A percentile compares a stretch with the other conserved stretches of the same genome.
These are phyloP conservation scores for Clytia hemisphaerica DNA, from an alignment of 30 jellyfish, hydroid and myxozoan genomes.

Conservation along the genomic window DNA sequence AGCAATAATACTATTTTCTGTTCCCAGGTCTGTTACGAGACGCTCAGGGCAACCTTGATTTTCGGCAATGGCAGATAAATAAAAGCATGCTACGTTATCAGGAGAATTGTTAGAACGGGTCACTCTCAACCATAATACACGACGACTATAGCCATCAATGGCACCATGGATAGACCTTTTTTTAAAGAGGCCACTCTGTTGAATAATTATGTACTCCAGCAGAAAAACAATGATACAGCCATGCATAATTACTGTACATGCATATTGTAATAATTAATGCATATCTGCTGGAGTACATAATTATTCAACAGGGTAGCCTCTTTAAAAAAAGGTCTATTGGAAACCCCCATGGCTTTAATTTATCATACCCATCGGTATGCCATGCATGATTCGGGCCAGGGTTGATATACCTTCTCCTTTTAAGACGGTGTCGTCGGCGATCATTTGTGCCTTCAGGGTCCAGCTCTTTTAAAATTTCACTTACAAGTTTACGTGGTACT, in stretches of 20 bases:
- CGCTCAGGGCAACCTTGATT: slow-evolving; percentile 31
- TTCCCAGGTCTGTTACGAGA: too few species aligned
- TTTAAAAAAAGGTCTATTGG: too few species aligned
- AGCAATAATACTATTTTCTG: too few species aligned
- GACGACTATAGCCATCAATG: slow-evolving; percentile 24
- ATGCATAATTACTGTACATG: too few species aligned
- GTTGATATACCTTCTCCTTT: slow-evolving; percentile 5
- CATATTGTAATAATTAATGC: too few species aligned
- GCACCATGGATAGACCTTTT: too few species aligned
- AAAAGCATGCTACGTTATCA: slow-evolving; percentile 7
- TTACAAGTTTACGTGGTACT: slow-evolving; percentile 38
- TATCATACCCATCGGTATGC: slow-evolving; percentile 32
- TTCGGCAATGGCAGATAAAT: slow-evolving; percentile 19
- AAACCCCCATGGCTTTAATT: slow-evolving; percentile 27
- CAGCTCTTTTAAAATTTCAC: slow-evolving; percentile 15
- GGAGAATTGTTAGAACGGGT: slow-evolving; percentile 32
- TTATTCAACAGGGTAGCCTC: too few species aligned
- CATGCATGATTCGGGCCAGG: slow-evolving; percentile 24
- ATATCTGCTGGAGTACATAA: too few species aligned
- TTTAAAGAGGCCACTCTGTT: too few species aligned
- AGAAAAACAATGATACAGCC: too few species aligned
- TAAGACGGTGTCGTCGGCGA: slow-evolving; percentile 19
- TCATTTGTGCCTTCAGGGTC: slow-evolving; percentile 41
- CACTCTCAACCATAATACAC: slow-evolving; percentile 10
- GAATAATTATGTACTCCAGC: too few species aligned